Conservation (phyloP, 2,113 vertebrate species). For the Phylloscopus whistleri region DNA sequence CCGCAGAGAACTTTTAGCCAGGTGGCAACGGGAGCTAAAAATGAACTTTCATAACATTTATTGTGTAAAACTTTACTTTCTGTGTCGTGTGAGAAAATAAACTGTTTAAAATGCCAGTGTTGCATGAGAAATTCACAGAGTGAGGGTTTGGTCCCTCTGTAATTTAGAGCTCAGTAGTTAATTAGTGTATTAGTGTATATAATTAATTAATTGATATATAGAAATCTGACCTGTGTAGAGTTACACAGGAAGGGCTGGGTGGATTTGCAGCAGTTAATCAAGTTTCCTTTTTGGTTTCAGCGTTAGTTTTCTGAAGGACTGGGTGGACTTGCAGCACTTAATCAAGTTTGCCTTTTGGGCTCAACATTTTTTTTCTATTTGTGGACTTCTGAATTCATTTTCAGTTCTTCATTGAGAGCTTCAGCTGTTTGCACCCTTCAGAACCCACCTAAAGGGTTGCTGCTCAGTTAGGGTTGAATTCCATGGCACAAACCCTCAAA, state of each 20-base stretch:
- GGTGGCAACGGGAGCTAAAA: not conserved
- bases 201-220: not conserved
- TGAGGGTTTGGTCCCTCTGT: not conserved
- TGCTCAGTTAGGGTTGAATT: not conserved
- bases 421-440: not conserved
- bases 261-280: not conserved
- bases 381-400: not conserved
- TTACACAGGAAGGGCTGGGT: not conserved
- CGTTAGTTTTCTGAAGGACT: not conserved
- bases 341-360: not conserved
- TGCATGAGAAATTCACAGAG: not conserved
- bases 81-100: not conserved
- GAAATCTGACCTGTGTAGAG: not conserved
- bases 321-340: not conserved
- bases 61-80: not conserved
- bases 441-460: fast-evolving
- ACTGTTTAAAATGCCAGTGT: fast-evolving
- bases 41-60: not conserved
- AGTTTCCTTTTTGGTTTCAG: not conserved
- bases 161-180: not conserved
- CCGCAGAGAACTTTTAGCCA: not conserved
- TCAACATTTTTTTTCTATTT: not conserved
- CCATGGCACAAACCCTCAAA: not conserved
- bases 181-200: not conserved
- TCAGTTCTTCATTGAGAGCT: not conserved